Base-by-base conservation (phyloP, 1,140 invertebrate species). In the Armadillidium nasatum region DNA sequence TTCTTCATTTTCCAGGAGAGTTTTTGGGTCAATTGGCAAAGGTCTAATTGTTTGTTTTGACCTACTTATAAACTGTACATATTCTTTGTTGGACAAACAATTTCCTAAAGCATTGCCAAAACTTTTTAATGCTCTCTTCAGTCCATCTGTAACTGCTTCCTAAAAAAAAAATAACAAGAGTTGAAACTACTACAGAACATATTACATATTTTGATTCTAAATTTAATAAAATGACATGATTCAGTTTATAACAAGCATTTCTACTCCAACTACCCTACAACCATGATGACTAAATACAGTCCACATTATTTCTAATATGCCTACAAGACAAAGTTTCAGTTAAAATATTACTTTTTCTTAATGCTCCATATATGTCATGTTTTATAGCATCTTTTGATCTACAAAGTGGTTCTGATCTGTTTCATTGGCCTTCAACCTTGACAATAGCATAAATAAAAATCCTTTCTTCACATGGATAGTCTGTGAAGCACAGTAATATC, bases 61-160 rank as follows among this genome's bases (percentile, higher is more conserved):
- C 19, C 19, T 60, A 19, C 0, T 60, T 60, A 60, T 60, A 19
- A 4, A 82, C 22, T 81, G 77, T 10, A 87, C 73, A 76, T 86
- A 87, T 71, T 85, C 84, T 79, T 85, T 86, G 79, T 87, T 85
- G 74, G 83, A 85, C 15, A 87, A 82, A 80, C 86, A 87, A 74
- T 87, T 87, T 22, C 86, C 86, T 67, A 87, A 77, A 66, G 84
- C 83, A 83, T 87, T 86, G 60, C 86, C 86, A 83, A 87, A 87
- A 80, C 84, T 85, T 79, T 87, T 87, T 22, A 87, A 79, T 22
- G 86, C 86, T 80, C 86, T 81, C 77, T 87, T 87, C 43, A 87
- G 76, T 7, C 86, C 86, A 84, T 87, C 86, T 50, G 86, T 87
- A 13, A 86, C 86, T n/a, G 86, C 85, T 80, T 87, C 86, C 82